Percentiles rank a stretch among this genome's conserved stretches.
Conservation (phyloP, 2,113 vertebrate genomes). For the Stegastes partitus region DNA sequence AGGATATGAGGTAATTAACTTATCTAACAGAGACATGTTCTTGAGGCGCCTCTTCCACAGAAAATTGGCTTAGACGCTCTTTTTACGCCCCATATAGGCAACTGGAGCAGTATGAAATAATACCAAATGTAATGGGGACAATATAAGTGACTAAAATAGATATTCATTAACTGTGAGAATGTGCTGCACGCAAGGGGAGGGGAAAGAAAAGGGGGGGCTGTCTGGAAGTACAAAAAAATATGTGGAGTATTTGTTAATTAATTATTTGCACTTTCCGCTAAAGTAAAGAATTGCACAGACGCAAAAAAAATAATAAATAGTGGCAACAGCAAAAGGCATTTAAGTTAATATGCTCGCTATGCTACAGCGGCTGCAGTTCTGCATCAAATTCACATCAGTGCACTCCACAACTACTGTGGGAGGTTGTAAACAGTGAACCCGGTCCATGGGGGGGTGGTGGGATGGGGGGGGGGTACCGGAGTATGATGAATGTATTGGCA, state of each 20-base stretch:
- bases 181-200: slow-evolving; percentile 29
- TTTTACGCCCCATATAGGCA: slow-evolving; percentile 61
- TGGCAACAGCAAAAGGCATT: slow-evolving; percentile 21
- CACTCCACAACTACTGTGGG: slow-evolving; percentile 52
- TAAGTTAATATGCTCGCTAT: slow-evolving; percentile 34
- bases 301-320: background rate
- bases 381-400: slow-evolving; percentile 57
- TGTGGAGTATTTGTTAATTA: slow-evolving; percentile 32
- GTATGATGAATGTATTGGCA: slow-evolving; percentile 84
- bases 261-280: slow-evolving; percentile 31
- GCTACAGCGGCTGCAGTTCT: slow-evolving; percentile 40
- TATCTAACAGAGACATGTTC: slow-evolving; percentile 72
- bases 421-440: slow-evolving; percentile 67
- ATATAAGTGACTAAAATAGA: slow-evolving; percentile 71
- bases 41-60: slow-evolving; percentile 56
- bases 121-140: slow-evolving; percentile 67
- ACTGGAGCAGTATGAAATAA: slow-evolving; percentile 73
- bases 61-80: slow-evolving; percentile 65
- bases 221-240: slow-evolving; percentile 31
- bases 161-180: slow-evolving; percentile 54
- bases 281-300: background rate
- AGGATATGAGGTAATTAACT: slow-evolving; percentile 78
- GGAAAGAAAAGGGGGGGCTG: slow-evolving; percentile 6
- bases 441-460: slow-evolving; percentile 26
- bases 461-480: slow-evolving; percentile 39